These are phyloP conservation scores for Ceyx melanurus DNA, from an alignment of 2,113 vertebrate genomes.

Conservation along the genomic window DNA sequence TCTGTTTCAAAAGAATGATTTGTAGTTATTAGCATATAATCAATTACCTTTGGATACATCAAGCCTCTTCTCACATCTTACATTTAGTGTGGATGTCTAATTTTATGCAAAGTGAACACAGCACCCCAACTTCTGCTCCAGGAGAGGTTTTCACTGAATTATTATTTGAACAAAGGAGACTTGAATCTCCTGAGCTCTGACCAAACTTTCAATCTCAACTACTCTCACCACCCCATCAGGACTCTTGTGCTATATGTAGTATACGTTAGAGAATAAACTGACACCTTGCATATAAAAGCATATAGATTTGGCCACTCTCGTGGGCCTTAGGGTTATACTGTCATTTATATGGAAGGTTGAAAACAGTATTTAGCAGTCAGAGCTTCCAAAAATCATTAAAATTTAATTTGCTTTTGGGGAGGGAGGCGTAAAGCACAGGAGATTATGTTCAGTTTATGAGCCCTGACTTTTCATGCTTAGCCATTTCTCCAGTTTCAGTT, in stretches of 20 bases:
- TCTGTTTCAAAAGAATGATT: not conserved
- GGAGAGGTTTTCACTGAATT: not conserved
- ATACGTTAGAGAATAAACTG: not conserved
- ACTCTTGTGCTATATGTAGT: not conserved
- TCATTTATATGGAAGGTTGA: conserved; percentile 43
- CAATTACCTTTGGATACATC: not conserved
- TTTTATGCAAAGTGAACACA: not conserved
- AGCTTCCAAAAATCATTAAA: conserved; percentile 74
- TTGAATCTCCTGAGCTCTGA: not conserved
- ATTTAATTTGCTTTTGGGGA: conserved; percentile 73
- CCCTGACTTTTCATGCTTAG: conserved; percentile 72
- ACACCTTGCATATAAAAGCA: not conserved
- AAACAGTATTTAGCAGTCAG: conserved; percentile 61
- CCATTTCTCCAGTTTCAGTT: conserved; percentile 72
- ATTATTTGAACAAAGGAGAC: not conserved
- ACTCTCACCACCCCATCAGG: not conserved
- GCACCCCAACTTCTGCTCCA: not conserved
- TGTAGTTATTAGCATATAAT: not conserved
- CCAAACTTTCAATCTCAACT: not conserved
- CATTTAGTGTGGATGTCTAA: not conserved
- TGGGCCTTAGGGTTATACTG: not conserved
- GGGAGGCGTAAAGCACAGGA: conserved; percentile 63
- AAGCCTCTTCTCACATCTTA: not conserved
- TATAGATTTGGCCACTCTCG: not conserved
- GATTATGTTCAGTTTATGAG: conserved; percentile 76